phyloP scores from a whole-genome alignment of 2,797 vertebrate species.

The Eremophila alpestris region DNA sequence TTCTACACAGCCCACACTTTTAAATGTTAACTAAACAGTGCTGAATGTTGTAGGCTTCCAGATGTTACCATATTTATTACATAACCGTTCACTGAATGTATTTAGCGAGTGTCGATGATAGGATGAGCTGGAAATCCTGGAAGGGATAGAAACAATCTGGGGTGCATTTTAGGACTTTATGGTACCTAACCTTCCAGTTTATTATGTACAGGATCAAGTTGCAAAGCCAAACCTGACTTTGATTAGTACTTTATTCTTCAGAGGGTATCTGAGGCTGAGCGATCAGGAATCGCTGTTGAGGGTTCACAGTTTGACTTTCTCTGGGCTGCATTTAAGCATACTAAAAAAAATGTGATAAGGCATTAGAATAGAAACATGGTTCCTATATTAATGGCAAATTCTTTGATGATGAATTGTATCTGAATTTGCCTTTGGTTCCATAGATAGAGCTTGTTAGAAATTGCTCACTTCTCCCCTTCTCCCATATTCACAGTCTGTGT shows the following conservation, averaged over 20 bases:
- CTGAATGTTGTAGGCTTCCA: conserved; percentile 27
- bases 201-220: neutral
- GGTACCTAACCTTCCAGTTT: neutral
- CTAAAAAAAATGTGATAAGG: neutral
- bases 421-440: neutral
- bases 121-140: neutral
- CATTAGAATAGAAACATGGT: neutral
- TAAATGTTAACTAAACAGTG: conserved; percentile 20
- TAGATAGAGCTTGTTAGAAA: neutral
- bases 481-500: neutral
- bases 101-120: neutral
- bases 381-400: neutral
- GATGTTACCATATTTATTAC: conserved; percentile 29
- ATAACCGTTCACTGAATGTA: neutral
- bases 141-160: neutral
- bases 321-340: neutral
- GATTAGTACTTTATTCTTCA: neutral
- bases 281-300: neutral
- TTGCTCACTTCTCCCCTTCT: neutral
- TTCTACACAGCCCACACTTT: neutral
- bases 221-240: neutral
- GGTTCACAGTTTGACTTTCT: neutral
- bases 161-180: neutral
- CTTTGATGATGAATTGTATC: neutral
- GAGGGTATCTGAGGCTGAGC: neutral